A percentile compares a stretch with the other conserved stretches of the same genome.
phyloP scores from a whole-genome alignment of 1,140 invertebrate species.

The Drosophila jambulina region DNA sequence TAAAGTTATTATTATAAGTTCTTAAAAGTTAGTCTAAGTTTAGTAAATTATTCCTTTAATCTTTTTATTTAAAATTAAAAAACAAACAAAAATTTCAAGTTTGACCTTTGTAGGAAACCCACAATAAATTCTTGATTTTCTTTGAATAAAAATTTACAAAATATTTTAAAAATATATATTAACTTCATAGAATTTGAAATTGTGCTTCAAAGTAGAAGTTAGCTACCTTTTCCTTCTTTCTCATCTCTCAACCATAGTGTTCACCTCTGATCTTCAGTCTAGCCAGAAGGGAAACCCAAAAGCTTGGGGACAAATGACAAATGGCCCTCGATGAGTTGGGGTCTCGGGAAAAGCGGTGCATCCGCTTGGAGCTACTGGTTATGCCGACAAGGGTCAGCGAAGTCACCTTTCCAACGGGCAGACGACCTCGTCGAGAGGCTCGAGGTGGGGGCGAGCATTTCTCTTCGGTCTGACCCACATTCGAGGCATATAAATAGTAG shows the following conservation, averaged over 20 bases:
- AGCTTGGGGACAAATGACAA: slow-evolving; percentile 13
- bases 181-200: background rate
- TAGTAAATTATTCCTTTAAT: no score
- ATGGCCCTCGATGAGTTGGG: slow-evolving; percentile 13
- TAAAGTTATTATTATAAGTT: no score
- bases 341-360: slow-evolving; percentile 13
- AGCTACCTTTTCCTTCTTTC: background rate
- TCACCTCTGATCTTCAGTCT: background rate
- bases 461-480: slow-evolving; percentile 32
- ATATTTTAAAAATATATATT: background rate
- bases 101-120: no score
- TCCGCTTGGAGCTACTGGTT: slow-evolving; percentile 6
- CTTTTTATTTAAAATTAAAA: no score
- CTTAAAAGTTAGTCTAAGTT: no score
- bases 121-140: no score
- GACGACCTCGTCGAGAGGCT: slow-evolving; percentile 3
- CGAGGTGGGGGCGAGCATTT: slow-evolving; percentile 28
- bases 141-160: no score
- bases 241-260: fast-evolving
- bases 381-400: slow-evolving; percentile 12
- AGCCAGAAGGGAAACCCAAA: background rate
- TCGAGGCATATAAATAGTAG: slow-evolving; percentile 31
- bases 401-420: slow-evolving; percentile 27
- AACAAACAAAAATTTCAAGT: no score
- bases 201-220: background rate